These are phyloP conservation scores for Heptranchias perlo DNA, from an alignment of 2,113 vertebrate species.

Conservation along the genomic window DNA sequence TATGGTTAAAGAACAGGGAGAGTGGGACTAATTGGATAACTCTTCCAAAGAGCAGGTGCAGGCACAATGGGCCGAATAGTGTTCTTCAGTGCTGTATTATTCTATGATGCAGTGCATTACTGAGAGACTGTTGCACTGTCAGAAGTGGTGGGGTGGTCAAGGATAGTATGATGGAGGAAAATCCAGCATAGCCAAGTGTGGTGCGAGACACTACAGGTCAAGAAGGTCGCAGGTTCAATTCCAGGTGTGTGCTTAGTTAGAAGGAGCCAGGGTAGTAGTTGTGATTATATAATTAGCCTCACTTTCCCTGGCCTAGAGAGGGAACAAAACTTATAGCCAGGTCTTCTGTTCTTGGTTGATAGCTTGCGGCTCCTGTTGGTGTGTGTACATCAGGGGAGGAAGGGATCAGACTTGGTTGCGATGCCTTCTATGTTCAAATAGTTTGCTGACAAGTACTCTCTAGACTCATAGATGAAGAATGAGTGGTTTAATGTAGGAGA, in stretches of 20 bases:
- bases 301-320: neutral
- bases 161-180: too few species aligned
- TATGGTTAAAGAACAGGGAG: too few species aligned
- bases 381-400: neutral
- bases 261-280: neutral
- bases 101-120: neutral
- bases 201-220: neutral
- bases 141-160: too few species aligned
- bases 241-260: neutral
- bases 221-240: neutral
- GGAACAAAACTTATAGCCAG: neutral
- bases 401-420: neutral
- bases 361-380: neutral
- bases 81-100: too few species aligned
- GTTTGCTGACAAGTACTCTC: neutral
- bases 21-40: too few species aligned
- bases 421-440: neutral
- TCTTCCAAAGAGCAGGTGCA: too few species aligned
- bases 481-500: neutral
- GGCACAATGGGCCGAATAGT: too few species aligned
- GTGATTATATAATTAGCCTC: neutral
- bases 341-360: neutral
- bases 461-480: neutral
- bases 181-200: too few species aligned
- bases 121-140: neutral